Conservation (phyloP, 2,113 vertebrate genomes). For the Myrmecobius fasciatus region DNA sequence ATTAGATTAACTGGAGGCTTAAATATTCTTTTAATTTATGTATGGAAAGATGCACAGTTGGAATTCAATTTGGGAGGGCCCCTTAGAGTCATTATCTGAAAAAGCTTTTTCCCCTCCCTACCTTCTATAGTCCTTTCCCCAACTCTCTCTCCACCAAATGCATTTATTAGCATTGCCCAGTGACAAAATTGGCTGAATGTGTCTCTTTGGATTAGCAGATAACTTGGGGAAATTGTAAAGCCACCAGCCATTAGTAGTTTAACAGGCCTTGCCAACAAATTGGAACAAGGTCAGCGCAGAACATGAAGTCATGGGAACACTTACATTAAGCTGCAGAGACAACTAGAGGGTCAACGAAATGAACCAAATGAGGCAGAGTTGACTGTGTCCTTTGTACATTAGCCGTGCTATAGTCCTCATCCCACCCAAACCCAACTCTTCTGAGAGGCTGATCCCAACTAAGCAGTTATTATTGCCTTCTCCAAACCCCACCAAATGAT, state of each 20-base stretch:
- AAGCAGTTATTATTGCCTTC: not conserved
- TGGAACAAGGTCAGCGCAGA: constrained; percentile 53
- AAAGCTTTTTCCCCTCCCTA: constrained; percentile 48
- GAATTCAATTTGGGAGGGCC: constrained; percentile 65
- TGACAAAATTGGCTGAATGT: constrained; percentile 73
- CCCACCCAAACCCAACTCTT: not conserved
- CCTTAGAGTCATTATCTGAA: constrained; percentile 26
- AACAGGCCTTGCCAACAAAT: constrained; percentile 64
- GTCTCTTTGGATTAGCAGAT: constrained; percentile 74
- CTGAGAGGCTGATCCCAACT: not conserved
- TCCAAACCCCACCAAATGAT: not conserved
- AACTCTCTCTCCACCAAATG: not conserved
- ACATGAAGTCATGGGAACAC: constrained; percentile 67
- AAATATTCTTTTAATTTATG: constrained; percentile 73
- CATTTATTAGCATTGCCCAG: constrained; percentile 69
- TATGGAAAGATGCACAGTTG: constrained; percentile 42
- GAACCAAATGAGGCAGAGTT: constrained; percentile 39
- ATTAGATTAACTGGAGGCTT: constrained; percentile 67
- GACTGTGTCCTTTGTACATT: not conserved
- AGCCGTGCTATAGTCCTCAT: not conserved
- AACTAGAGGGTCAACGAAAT: constrained; percentile 52
- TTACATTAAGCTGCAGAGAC: constrained; percentile 48
- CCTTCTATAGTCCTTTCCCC: constrained; percentile 44
- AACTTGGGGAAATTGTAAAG: constrained; percentile 65
- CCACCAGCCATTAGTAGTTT: constrained; percentile 70